Evolutionary conservation across 2,113 vertebrate species (phyloP).

Genomic region (Menura novaehollandiae): DNA sequence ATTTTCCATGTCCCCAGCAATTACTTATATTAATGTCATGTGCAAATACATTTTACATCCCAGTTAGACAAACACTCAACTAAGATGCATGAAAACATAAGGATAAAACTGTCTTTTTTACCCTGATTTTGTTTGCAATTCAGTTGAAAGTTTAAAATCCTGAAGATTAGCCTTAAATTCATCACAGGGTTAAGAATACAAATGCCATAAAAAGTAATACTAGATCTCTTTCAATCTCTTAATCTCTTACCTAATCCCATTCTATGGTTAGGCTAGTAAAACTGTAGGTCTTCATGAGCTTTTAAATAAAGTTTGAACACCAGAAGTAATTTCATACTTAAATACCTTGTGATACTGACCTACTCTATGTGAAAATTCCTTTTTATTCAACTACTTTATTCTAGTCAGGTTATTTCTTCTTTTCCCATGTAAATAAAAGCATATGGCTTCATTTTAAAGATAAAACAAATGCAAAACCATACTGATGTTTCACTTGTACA

Average conservation of each 20-base stretch:
- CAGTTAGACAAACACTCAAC: not conserved
- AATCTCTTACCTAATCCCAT: not conserved
- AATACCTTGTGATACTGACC: not conserved
- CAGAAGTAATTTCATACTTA: not conserved
- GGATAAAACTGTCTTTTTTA: not conserved
- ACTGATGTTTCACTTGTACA: not conserved
- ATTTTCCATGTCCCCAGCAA: accelerated
- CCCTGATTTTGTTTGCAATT: not conserved
- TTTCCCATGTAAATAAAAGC: not conserved
- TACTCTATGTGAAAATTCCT: not conserved
- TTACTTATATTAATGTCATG: not conserved
- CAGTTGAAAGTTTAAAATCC: not conserved
- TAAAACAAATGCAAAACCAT: not conserved
- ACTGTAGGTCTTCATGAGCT: not conserved
- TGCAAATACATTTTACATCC: not conserved
- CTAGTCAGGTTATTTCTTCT: not conserved
- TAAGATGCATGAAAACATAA: not conserved
- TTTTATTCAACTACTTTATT: not conserved
- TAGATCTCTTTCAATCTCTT: not conserved
- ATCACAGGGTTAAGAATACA: not conserved
- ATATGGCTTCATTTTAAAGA: not conserved
- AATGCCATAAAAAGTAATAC: not conserved
- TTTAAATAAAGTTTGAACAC: not conserved
- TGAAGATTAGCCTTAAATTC: not conserved
- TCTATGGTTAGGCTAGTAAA: not conserved